These are phyloP conservation scores for Anguilla megastoma DNA, from an alignment of 2,797 vertebrate genomes.

Conservation along the genomic window DNA sequence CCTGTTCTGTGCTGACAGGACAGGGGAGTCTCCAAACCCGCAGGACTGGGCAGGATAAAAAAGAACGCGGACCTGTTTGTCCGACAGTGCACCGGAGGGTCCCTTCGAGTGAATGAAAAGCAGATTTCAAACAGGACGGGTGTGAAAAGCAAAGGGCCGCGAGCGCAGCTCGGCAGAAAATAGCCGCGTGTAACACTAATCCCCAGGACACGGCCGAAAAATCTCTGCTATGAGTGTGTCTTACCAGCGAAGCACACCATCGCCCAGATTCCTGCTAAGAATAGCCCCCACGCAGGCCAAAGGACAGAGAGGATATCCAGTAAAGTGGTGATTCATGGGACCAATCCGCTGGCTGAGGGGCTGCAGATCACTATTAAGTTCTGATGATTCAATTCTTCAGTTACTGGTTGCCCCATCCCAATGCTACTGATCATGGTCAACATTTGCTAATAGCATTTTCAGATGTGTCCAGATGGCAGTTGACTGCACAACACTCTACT, in stretches of 20 bases:
- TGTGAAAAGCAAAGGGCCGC: not conserved
- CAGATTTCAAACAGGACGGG: not conserved
- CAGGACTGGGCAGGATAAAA: not conserved
- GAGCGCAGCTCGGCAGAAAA: conserved; percentile 30
- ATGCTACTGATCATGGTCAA: conserved; percentile 35
- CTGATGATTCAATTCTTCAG: conserved; percentile 12
- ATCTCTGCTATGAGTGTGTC: conserved; percentile 46
- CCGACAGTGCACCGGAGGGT: not conserved
- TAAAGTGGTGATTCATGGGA: conserved; percentile 30
- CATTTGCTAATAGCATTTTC: conserved; percentile 40
- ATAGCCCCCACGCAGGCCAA: conserved; percentile 29
- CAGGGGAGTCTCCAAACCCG: not conserved
- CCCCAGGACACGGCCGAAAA: conserved; percentile 35
- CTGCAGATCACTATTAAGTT: conserved; percentile 9
- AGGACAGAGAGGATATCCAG: conserved; percentile 27
- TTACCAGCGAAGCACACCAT: conserved; percentile 49
- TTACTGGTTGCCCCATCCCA: conserved; percentile 33
- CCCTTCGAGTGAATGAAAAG: not conserved
- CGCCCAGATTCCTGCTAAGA: conserved; percentile 52
- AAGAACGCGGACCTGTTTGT: not conserved
- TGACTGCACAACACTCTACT: conserved; percentile 44
- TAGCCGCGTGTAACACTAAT: conserved; percentile 42
- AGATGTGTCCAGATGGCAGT: conserved; percentile 45
- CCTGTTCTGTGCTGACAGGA: not conserved
- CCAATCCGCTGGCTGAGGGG: conserved; percentile 15